Percentiles rank a stretch among this genome's conserved stretches.
phyloP scores from a whole-genome alignment of 2,113 vertebrate genomes.

The Larimichthys polyactis region DNA sequence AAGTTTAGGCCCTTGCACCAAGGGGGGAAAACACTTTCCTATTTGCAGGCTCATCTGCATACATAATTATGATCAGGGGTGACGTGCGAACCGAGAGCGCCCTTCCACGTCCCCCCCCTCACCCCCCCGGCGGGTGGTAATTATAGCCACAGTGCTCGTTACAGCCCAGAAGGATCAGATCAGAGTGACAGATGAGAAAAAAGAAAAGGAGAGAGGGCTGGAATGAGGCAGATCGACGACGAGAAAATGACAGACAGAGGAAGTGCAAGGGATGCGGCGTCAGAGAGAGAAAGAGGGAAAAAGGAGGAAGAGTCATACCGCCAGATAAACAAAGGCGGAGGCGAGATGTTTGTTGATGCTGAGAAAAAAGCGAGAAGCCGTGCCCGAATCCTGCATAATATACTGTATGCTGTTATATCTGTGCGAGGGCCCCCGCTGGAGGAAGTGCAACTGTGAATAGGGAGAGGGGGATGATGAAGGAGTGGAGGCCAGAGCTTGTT shows the following conservation, averaged over 20 bases:
- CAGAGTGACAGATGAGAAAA: conserved; percentile 37
- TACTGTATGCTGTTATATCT: conserved; percentile 42
- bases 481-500: conserved; percentile 46
- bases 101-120: conserved; percentile 29
- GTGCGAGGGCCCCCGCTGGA: conserved; percentile 21
- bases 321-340: conserved; percentile 46
- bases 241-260: conserved; percentile 44
- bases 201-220: conserved; percentile 13
- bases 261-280: conserved; percentile 20
- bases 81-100: conserved; percentile 25
- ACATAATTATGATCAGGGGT: conserved; percentile 56
- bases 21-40: conserved; percentile 35
- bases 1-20: conserved; percentile 47
- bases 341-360: conserved; percentile 48
- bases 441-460: conserved; percentile 35
- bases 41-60: conserved; percentile 61
- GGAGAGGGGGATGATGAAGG: conserved; percentile 58
- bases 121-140: conserved; percentile 42
- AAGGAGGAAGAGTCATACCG: conserved; percentile 11
- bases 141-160: conserved; percentile 36
- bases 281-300: conserved; percentile 1
- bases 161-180: conserved; percentile 27
- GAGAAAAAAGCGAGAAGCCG: conserved; percentile 23
- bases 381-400: conserved; percentile 48
- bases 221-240: conserved; percentile 24